Conservation (phyloP, 1,140 invertebrate genomes). For the Cherax destructor region DNA sequence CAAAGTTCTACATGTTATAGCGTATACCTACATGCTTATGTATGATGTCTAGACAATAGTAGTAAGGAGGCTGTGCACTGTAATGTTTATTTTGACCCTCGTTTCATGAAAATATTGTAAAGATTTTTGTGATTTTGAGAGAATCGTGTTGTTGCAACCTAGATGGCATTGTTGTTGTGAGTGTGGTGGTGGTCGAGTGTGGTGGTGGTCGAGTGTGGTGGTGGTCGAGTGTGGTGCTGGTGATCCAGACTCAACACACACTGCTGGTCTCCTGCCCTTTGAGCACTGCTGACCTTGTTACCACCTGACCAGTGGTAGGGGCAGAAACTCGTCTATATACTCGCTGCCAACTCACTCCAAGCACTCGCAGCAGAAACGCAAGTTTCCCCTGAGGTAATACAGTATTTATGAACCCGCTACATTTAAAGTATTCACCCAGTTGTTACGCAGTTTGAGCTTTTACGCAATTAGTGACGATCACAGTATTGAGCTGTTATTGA, state of each 20-base stretch:
- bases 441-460: background rate
- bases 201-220: background rate
- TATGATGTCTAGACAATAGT: too few relatives aligned
- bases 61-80: too few relatives aligned
- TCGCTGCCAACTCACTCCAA: background rate
- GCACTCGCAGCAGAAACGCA: background rate
- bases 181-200: background rate
- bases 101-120: background rate
- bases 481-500: too few relatives aligned
- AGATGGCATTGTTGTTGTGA: background rate
- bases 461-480: too few relatives aligned
- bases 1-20: too few relatives aligned
- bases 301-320: too few relatives aligned
- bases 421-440: background rate
- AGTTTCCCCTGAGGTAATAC: background rate
- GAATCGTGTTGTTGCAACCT: too few relatives aligned
- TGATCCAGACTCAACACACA: background rate
- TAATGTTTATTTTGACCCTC: background rate
- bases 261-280: background rate
- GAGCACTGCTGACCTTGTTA: background rate
- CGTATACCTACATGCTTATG: too few relatives aligned
- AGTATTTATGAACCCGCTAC: background rate
- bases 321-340: background rate
- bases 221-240: background rate
- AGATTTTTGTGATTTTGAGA: background rate